Evolutionary conservation across 2,888 invertebrate genomes (phyloP).

Genomic region (Drosophila mettleri): DNA sequence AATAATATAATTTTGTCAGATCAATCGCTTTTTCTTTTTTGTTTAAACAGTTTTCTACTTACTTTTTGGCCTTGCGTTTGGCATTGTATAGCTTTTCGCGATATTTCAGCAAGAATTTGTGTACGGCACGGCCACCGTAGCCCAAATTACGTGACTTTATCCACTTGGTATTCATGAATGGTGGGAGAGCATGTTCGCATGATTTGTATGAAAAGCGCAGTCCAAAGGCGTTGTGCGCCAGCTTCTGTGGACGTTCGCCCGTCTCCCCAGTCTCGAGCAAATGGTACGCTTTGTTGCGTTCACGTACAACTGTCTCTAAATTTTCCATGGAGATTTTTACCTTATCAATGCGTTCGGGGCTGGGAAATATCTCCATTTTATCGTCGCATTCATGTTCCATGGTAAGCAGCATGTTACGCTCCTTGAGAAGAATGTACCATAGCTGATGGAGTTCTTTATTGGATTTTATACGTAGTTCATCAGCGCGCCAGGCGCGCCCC

Average conservation of each 20-base stretch:
- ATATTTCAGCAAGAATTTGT: conserved; percentile 87
- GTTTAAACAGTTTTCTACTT: conserved; percentile 55
- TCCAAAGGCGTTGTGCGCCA: conserved; percentile 88
- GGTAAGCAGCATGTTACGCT: conserved; percentile 97
- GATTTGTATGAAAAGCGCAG: conserved; percentile 86
- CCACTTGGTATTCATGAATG: conserved; percentile 89
- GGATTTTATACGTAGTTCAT: conserved; percentile 97
- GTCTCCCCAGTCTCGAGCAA: conserved; percentile 94
- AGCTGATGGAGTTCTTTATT: conserved; percentile 98
- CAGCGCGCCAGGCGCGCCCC: conserved; percentile 94
- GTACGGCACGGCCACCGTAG: conserved; percentile 87
- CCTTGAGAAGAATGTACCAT: conserved; percentile 96
- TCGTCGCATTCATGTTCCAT: conserved; percentile 94
- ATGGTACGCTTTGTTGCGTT: conserved; percentile 96
- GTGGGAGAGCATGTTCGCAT: conserved; percentile 89
- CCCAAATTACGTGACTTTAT: conserved; percentile 87
- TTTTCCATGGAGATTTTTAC: conserved; percentile 97
- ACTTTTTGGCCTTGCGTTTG: conserved; percentile 87
- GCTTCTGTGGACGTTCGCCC: conserved; percentile 90
- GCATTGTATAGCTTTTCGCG: conserved; percentile 88
- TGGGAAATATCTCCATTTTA: conserved; percentile 91
- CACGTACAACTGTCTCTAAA: conserved; percentile 94
- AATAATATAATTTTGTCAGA: background rate
- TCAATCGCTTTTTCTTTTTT: background rate
- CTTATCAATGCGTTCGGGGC: conserved; percentile 96